Conservation (phyloP, 2,888 invertebrate genomes). For the Sphecodes monilicornis region DNA sequence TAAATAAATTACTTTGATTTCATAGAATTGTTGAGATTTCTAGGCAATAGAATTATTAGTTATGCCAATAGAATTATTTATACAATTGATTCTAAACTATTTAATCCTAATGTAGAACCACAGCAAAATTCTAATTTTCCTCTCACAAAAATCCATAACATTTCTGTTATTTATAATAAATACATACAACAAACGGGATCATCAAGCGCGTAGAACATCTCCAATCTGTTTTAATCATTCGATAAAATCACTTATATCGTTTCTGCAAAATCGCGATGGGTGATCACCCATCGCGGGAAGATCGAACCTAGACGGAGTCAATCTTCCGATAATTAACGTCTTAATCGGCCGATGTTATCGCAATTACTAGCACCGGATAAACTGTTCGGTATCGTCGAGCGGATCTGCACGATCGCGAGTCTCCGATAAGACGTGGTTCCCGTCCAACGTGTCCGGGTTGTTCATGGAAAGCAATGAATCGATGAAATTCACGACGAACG, state of each 20-base stretch:
- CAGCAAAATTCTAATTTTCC: too few relatives aligned
- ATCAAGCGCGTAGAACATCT: too few relatives aligned
- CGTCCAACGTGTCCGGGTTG: slow-evolving; percentile 3
- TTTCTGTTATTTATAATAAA: too few relatives aligned
- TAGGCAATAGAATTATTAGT: too few relatives aligned
- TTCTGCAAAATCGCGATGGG: background rate
- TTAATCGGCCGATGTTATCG: slow-evolving; percentile 65
- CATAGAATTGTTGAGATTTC: too few relatives aligned
- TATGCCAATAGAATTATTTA: too few relatives aligned
- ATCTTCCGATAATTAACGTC: slow-evolving; percentile 69
- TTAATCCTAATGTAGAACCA: too few relatives aligned
- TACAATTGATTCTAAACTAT: too few relatives aligned
- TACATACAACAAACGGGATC: too few relatives aligned
- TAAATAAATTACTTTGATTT: too few relatives aligned
- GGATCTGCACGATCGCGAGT: background rate
- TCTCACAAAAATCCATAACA: too few relatives aligned
- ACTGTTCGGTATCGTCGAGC: slow-evolving; percentile 22
- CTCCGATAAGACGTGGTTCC: background rate
- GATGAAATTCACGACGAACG: slow-evolving; percentile 38
- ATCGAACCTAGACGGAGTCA: slow-evolving; percentile 32
- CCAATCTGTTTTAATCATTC: background rate
- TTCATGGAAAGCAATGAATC: slow-evolving; percentile 39
- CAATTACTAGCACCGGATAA: slow-evolving; percentile 52
- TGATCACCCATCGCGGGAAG: background rate
- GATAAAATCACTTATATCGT: background rate